phyloP scores from a whole-genome alignment of 37 sponge, comb jelly and placozoan genomes.

The Ianthella basta region DNA sequence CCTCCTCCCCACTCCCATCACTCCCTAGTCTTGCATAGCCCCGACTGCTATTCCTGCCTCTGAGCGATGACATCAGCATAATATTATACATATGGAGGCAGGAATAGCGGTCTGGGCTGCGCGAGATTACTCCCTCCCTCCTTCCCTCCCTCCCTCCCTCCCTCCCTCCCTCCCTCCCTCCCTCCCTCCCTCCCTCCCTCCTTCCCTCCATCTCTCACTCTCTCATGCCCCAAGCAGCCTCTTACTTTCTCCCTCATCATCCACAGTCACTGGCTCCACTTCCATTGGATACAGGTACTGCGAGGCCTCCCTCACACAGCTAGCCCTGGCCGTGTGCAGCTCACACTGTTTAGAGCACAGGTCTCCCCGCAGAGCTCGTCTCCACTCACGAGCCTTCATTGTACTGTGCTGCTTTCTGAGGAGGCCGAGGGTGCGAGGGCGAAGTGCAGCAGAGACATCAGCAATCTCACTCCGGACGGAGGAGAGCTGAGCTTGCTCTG shows the following conservation, averaged over 20 bases:
- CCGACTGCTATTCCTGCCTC: no score
- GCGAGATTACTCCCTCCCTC: not conserved
- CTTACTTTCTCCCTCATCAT: conserved; percentile 57
- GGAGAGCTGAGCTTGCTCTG: not conserved
- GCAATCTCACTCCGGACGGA: not conserved
- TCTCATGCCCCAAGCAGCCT: not conserved
- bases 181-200: not conserved
- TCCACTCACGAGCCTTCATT: not conserved
- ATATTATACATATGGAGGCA: not conserved
- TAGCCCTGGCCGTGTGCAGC: conserved; percentile 14
- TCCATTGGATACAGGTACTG: conserved; percentile 48
- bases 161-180: not conserved
- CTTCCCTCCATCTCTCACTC: not conserved
- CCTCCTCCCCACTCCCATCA: no score
- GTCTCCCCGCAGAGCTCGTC: not conserved
- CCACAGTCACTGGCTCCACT: conserved; percentile 52
- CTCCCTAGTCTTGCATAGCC: no score
- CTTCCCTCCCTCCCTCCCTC: not conserved
- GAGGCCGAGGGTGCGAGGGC: not conserved
- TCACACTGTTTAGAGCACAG: not conserved
- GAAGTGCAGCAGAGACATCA: not conserved
- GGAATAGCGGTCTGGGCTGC: not conserved
- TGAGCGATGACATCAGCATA: no score
- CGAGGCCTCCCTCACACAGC: conserved; percentile 14
- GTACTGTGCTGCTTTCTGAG: not conserved